Evolutionary conservation across 2,797 vertebrate species (phyloP).

Genomic region (Epinephelus malabaricus): DNA sequence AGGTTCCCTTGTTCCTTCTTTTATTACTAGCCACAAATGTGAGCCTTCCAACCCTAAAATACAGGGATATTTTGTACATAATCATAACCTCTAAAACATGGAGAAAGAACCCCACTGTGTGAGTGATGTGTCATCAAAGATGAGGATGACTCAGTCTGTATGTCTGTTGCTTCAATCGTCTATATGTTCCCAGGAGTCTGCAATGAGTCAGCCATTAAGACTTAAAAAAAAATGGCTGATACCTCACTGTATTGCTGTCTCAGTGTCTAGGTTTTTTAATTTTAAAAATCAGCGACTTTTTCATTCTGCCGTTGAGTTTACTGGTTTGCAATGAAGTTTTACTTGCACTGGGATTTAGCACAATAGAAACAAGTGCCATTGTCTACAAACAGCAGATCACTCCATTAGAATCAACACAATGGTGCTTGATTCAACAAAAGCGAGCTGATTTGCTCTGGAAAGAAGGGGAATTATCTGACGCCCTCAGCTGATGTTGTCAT

Average conservation of each 20-base stretch:
- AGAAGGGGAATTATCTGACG: conserved; percentile 17
- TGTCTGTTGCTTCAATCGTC: conserved; percentile 6
- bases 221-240: neutral
- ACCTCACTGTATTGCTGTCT: neutral
- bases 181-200: conserved; percentile 11
- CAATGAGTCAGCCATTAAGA: conserved; percentile 34
- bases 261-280: neutral
- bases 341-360: conserved; percentile 4
- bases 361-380: conserved; percentile 2
- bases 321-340: neutral
- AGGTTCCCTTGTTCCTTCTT: conserved; percentile 24
- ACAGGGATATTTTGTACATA: conserved; percentile 37
- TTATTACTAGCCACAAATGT: conserved; percentile 30
- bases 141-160: conserved; percentile 28
- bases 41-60: conserved; percentile 21
- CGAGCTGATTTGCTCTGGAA: conserved; percentile 35
- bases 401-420: conserved; percentile 21
- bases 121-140: conserved; percentile 29
- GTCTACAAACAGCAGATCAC: conserved; percentile 28
- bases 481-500: conserved; percentile 34
- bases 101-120: neutral
- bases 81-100: conserved; percentile 8
- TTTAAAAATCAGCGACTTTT: neutral
- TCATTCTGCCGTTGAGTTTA: neutral
- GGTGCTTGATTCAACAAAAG: conserved; percentile 30